These are phyloP conservation scores for Kradibia gibbosae DNA, from an alignment of 1,140 invertebrate species.

Conservation along the genomic window DNA sequence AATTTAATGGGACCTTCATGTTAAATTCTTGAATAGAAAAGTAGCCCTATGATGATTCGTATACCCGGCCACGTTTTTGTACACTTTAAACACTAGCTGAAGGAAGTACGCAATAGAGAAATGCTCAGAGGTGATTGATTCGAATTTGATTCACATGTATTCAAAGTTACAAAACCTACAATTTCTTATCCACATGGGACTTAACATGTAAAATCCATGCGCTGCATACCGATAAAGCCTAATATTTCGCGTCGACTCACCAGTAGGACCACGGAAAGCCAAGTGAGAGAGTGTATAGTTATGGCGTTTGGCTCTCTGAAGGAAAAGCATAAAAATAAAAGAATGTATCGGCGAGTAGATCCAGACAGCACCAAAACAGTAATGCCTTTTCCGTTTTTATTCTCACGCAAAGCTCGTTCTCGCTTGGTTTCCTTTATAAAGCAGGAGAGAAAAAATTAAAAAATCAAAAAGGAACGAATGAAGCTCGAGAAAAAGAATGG, in stretches of 20 bases:
- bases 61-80: neutral
- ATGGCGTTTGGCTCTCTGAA: neutral
- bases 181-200: neutral
- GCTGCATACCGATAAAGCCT: slow-evolving; percentile 6
- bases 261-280: neutral
- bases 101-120: neutral
- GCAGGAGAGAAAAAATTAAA: neutral
- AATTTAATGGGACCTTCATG: neutral
- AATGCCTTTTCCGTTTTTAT: neutral
- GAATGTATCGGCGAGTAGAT: neutral
- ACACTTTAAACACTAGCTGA: neutral
- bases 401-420: neutral
- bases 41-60: neutral
- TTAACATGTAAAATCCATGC: neutral
- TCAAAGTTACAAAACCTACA: neutral
- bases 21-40: neutral
- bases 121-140: neutral
- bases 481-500: neutral
- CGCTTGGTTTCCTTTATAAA: neutral
- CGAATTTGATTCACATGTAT: slow-evolving; percentile 32
- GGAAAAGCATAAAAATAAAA: neutral
- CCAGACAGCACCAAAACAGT: neutral
- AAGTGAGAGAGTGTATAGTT: too few relatives aligned
- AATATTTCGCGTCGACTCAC: neutral
- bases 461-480: neutral